A percentile compares a stretch with the other conserved stretches of the same genome.
Evolutionary conservation across 2,888 invertebrate genomes (phyloP).

Genomic region (Margaritifera margaritifera): DNA sequence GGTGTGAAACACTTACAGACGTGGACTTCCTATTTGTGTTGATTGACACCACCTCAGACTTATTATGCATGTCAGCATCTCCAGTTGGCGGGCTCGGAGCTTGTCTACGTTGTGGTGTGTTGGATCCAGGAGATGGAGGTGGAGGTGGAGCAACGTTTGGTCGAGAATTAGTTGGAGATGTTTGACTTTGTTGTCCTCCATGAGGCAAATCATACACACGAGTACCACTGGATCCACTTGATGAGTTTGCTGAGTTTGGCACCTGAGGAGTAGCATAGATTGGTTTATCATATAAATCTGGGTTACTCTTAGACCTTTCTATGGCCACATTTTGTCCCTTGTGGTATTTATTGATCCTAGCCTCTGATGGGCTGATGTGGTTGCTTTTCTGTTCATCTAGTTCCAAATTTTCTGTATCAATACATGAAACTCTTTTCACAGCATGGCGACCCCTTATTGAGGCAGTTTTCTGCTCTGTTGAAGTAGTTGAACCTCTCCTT

Average conservation of each 20-base stretch:
- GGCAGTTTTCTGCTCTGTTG: slow-evolving; percentile 80
- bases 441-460: slow-evolving; percentile 88
- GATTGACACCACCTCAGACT: slow-evolving; percentile 55
- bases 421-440: slow-evolving; percentile 61
- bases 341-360: slow-evolving; percentile 53
- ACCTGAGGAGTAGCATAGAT: slow-evolving; percentile 48
- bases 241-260: slow-evolving; percentile 15
- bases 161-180: slow-evolving; percentile 20
- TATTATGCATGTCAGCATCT: slow-evolving; percentile 42
- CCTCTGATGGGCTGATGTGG: slow-evolving; percentile 54
- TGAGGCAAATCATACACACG: slow-evolving; percentile 26
- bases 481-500: slow-evolving; percentile 17
- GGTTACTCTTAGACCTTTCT: slow-evolving; percentile 61
- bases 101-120: slow-evolving; percentile 41
- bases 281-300: slow-evolving; percentile 42
- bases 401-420: slow-evolving; percentile 53
- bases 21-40: slow-evolving; percentile 58
- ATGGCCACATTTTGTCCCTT: slow-evolving; percentile 33
- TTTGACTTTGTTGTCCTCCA: slow-evolving; percentile 15
- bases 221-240: slow-evolving; percentile 8
- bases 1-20: slow-evolving; percentile 56
- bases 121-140: slow-evolving; percentile 51
- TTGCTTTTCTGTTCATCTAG: slow-evolving; percentile 22
- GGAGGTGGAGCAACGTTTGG: slow-evolving; percentile 46
- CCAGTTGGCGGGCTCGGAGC: slow-evolving; percentile 53